These are phyloP conservation scores for Semibalanus balanoides DNA, from an alignment of 1,140 invertebrate genomes.

Conservation along the genomic window DNA sequence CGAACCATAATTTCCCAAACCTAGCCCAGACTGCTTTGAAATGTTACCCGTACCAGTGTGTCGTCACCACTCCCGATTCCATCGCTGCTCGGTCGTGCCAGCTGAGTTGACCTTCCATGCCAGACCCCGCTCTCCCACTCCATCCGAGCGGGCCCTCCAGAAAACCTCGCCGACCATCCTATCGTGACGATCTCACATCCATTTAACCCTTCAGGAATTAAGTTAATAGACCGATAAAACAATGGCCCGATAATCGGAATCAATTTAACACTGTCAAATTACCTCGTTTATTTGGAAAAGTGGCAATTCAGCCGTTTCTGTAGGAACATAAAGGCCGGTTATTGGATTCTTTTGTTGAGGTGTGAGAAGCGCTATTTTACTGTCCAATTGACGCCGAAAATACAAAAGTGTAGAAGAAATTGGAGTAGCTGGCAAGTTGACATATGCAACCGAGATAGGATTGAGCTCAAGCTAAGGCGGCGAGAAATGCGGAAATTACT, in stretches of 20 bases:
- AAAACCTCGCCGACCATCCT: not conserved
- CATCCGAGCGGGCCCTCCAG: too few relatives aligned
- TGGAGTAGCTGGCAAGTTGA: not conserved
- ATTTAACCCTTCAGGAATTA: slow-evolving; percentile 2
- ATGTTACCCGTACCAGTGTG: too few relatives aligned
- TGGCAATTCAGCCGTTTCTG: not conserved
- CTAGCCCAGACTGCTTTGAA: too few relatives aligned
- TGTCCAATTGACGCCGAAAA: not conserved
- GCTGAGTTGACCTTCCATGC: too few relatives aligned
- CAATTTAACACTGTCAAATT: slow-evolving; percentile 2
- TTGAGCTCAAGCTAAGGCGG: not conserved
- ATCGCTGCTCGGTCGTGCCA: too few relatives aligned
- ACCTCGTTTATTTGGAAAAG: slow-evolving; percentile 1
- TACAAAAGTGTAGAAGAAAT: not conserved
- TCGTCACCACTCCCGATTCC: too few relatives aligned
- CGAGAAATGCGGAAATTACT: not conserved
- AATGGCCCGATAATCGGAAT: not conserved
- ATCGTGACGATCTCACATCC: not conserved
- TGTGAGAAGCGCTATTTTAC: not conserved
- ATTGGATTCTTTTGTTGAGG: not conserved
- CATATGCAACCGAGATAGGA: not conserved
- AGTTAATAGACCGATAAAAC: slow-evolving; percentile 2
- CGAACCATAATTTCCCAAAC: too few relatives aligned
- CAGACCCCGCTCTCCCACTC: too few relatives aligned
- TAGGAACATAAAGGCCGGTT: not conserved